These are phyloP conservation scores for Rhaphigaster nebulosa DNA, from an alignment of 2,888 invertebrate genomes.

Conservation along the genomic window DNA sequence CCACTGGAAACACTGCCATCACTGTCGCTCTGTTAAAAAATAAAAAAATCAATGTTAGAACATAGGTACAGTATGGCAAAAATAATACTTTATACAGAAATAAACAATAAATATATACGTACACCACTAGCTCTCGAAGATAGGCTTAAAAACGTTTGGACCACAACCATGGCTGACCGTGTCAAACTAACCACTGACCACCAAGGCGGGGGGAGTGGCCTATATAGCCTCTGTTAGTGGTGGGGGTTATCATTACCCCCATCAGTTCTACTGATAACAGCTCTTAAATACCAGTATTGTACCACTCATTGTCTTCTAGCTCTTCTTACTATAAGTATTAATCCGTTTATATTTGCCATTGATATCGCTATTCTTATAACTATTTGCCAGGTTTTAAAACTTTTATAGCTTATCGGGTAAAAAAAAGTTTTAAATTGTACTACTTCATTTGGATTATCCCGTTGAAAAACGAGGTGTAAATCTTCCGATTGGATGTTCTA, in stretches of 20 bases:
- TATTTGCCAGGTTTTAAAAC: not conserved
- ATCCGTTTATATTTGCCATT: not conserved
- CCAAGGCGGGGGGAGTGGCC: not conserved
- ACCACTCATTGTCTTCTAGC: not conserved
- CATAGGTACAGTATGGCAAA: not conserved
- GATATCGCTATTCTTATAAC: not conserved
- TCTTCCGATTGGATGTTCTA: too few species aligned
- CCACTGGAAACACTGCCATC: slow-evolving; percentile 68
- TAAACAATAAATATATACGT: not conserved
- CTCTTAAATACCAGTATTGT: not conserved
- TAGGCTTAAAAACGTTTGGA: too few species aligned
- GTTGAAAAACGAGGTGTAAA: too few species aligned
- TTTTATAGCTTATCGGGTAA: not conserved
- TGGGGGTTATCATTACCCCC: not conserved
- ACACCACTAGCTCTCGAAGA: not conserved
- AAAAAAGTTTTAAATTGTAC: too few species aligned
- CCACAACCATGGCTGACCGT: not conserved
- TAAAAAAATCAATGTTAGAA: not conserved
- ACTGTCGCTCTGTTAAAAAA: slow-evolving; percentile 64
- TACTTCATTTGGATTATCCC: too few species aligned
- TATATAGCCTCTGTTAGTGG: not conserved
- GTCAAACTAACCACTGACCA: not conserved
- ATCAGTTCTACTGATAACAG: not conserved
- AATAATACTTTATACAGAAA: not conserved
- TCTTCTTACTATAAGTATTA: not conserved